phyloP scores from a whole-genome alignment of 2,113 vertebrate genomes.

The Oxygymnocypris stewartii region DNA sequence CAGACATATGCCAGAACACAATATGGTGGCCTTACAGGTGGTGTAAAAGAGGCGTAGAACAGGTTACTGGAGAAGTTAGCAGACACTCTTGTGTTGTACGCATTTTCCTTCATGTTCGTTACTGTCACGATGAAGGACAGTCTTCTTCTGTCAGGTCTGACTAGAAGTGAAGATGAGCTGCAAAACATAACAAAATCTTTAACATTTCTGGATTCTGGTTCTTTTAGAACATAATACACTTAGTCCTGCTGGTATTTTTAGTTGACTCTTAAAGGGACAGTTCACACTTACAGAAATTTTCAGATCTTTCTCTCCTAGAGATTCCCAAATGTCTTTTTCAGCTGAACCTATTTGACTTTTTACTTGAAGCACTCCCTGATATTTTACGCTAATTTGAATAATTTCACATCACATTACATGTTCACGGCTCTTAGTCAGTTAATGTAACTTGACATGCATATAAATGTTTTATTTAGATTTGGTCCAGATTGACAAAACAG shows the following conservation, averaged over 20 bases:
- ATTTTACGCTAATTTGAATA: no score
- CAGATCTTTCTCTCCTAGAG: no score
- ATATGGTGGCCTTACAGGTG: slow-evolving; percentile 65
- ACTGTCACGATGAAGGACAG: slow-evolving; percentile 74
- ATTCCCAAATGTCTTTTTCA: no score
- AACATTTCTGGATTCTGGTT: not conserved
- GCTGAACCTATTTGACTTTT: not conserved
- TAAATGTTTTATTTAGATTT: no score
- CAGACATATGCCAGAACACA: not conserved
- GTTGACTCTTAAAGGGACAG: not conserved
- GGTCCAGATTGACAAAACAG: no score
- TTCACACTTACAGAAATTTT: not conserved
- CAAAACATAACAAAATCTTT: slow-evolving; percentile 58
- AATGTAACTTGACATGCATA: no score
- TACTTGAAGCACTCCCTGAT: not conserved
- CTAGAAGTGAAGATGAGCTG: slow-evolving; percentile 75
- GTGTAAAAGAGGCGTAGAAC: slow-evolving; percentile 77
- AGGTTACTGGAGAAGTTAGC: slow-evolving; percentile 80
- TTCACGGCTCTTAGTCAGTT: no score
- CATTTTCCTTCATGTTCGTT: slow-evolving; percentile 80
- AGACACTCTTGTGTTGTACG: slow-evolving; percentile 80
- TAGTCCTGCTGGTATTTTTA: not conserved
- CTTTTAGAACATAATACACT: not conserved
- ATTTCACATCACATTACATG: no score
- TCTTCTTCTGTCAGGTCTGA: slow-evolving; percentile 79